phyloP scores from a whole-genome alignment of 2,888 invertebrate genomes.

The Dinocampus coccinellae region DNA sequence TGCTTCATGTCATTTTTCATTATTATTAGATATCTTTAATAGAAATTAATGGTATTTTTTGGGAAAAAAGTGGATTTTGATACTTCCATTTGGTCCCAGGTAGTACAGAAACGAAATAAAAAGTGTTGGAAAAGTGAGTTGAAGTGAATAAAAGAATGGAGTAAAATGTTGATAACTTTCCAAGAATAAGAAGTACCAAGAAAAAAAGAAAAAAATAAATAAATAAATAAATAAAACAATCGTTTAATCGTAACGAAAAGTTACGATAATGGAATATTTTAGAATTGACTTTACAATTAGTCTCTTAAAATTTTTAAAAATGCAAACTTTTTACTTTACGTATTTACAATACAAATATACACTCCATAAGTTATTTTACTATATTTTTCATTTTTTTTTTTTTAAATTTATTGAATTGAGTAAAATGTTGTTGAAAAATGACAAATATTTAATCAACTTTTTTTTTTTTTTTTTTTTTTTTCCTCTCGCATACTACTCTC shows the following conservation, averaged over 20 bases:
- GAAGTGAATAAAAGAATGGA: not conserved
- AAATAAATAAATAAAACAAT: conserved; percentile 7
- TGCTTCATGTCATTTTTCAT: not conserved
- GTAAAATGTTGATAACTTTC: not conserved
- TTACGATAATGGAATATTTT: conserved; percentile 42
- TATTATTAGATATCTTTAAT: not conserved
- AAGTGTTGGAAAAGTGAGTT: not conserved
- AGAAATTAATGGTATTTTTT: not conserved
- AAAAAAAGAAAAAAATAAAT: conserved; percentile 9
- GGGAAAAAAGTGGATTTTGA: not conserved
- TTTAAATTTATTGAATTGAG: too few relatives aligned
- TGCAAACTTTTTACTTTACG: conserved; percentile 7
- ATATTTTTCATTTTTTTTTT: not conserved
- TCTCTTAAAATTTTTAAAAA: conserved; percentile 35
- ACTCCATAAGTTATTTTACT: not conserved
- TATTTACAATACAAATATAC: too few relatives aligned
- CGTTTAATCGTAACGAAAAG: conserved; percentile 29
- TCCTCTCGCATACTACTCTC: not conserved
- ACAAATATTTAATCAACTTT: too few relatives aligned
- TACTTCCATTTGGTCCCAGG: not conserved
- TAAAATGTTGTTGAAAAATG: too few relatives aligned
- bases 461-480: not conserved
- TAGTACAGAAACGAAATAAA: conserved; percentile 1
- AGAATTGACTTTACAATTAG: conserved; percentile 47
- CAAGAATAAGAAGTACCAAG: too few relatives aligned